Evolutionary conservation across 1,140 invertebrate genomes (phyloP).

Genomic region (Drosophila cardini): DNA sequence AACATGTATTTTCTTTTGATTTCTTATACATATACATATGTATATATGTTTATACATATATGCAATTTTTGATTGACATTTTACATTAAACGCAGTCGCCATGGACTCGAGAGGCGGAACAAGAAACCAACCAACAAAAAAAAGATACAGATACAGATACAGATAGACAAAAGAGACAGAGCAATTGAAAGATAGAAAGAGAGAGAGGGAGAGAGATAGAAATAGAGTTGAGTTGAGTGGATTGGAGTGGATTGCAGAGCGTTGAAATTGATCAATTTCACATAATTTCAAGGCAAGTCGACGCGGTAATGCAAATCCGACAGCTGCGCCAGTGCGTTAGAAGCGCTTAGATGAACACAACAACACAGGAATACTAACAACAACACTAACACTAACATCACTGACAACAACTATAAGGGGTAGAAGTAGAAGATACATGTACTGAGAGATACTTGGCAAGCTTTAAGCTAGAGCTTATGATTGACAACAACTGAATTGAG

Average conservation of each 20-base stretch:
- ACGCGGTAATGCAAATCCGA: conserved; percentile 81
- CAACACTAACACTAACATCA: too few relatives aligned
- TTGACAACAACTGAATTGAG: conserved; percentile 77
- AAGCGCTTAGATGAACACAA: conserved; percentile 53
- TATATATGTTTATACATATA: conserved; percentile 35
- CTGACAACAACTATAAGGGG: too few relatives aligned
- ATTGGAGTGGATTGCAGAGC: conserved; percentile 40
- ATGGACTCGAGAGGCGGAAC: conserved; percentile 7
- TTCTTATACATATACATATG: conserved; percentile 37
- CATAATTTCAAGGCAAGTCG: conserved; percentile 82
- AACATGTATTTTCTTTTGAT: conserved; percentile 60
- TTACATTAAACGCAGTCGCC: conserved; percentile 73
- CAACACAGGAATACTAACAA: too few relatives aligned
- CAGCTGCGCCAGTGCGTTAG: conserved; percentile 78
- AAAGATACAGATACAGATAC: conserved; percentile 4
- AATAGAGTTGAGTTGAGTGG: conserved; percentile 7
- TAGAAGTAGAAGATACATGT: conserved; percentile 12
- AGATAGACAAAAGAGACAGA: neutral
- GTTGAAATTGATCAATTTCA: conserved; percentile 84
- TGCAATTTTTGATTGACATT: conserved; percentile 81
- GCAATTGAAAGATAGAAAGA: neutral
- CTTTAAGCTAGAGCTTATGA: conserved; percentile 56
- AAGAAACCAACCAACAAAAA: conserved; percentile 2
- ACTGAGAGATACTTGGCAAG: conserved; percentile 11
- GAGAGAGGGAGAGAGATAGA: conserved; percentile 10